Percentiles rank a stretch among this genome's conserved stretches.
These are phyloP conservation scores for Trichopria drosophilae DNA, from an alignment of 2,888 invertebrate genomes.

Conservation along the genomic window DNA sequence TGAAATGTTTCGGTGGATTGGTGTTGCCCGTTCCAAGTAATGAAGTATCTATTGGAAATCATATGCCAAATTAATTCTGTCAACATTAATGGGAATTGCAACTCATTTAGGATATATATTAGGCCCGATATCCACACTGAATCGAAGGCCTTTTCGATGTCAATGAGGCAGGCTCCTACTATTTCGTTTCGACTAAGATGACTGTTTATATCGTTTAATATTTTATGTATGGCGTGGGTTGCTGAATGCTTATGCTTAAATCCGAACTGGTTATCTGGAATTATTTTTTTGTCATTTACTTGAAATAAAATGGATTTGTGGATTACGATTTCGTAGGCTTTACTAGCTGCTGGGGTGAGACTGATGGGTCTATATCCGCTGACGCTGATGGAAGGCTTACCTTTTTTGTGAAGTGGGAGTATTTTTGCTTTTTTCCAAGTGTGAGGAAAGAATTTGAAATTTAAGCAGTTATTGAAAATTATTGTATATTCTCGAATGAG, in stretches of 20 bases:
- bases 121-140: constrained; percentile 13
- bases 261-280: constrained; percentile 29
- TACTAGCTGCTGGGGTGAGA: constrained; percentile 21
- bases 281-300: constrained; percentile 4
- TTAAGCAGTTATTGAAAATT: constrained; percentile 25
- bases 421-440: constrained; percentile 27
- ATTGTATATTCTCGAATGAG: constrained; percentile 12
- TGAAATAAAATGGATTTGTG: neutral
- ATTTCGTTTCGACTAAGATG: constrained; percentile 7
- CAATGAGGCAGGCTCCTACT: constrained; percentile 17
- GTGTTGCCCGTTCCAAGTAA: neutral
- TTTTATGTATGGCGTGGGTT: constrained; percentile 26
- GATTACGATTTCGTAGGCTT: constrained; percentile 26
- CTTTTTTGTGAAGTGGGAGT: constrained; percentile 26
- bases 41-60: neutral
- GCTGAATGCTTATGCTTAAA: constrained; percentile 28
- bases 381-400: neutral
- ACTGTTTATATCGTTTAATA: constrained; percentile 7
- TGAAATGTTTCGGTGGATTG: neutral
- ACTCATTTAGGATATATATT: neutral
- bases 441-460: constrained; percentile 15
- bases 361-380: constrained; percentile 30
- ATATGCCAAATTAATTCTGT: constrained; percentile 5
- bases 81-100: constrained; percentile 2
- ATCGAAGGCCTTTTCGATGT: constrained; percentile 25